Percentiles rank a stretch among this genome's conserved stretches.
These are phyloP conservation scores for Colinus virginianus DNA, from an alignment of 2,113 vertebrate species.

Conservation along the genomic window DNA sequence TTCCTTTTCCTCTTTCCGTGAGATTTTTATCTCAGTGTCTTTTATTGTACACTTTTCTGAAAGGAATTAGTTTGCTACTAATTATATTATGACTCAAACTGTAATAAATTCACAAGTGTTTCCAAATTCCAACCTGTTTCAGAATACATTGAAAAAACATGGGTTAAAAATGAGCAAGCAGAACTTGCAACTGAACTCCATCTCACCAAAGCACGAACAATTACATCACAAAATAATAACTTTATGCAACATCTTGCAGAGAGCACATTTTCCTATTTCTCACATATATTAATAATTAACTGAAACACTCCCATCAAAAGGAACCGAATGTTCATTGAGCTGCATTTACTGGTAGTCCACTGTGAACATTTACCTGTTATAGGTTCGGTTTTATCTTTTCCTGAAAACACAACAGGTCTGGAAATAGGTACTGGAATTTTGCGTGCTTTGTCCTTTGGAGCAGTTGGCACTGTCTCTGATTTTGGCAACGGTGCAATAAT, in stretches of 20 bases:
- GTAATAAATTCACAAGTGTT: neutral
- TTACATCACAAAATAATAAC: neutral
- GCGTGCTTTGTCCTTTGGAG: constrained; percentile 61
- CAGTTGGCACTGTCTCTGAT: constrained; percentile 10
- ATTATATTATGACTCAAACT: neutral
- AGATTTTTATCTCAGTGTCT: neutral
- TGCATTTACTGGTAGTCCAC: neutral
- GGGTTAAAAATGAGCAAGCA: neutral
- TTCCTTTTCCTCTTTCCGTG: neutral
- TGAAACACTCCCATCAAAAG: neutral
- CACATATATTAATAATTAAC: neutral
- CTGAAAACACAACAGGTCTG: constrained; percentile 81
- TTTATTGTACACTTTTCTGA: neutral
- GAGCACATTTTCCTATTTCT: neutral
- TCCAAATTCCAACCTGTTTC: neutral
- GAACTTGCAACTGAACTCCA: neutral
- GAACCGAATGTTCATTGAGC: neutral
- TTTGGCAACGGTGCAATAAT: constrained; percentile 79
- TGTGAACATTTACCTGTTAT: constrained; percentile 85
- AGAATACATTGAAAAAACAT: neutral
- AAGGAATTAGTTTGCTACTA: neutral
- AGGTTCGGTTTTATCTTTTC: constrained; percentile 89
- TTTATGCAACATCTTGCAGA: neutral
- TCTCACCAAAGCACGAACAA: neutral
- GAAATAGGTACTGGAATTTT: constrained; percentile 58